A percentile compares a stretch with the other conserved stretches of the same genome.
These are phyloP conservation scores for Xenops minutus DNA, from an alignment of 2,797 vertebrate species.

Conservation along the genomic window DNA sequence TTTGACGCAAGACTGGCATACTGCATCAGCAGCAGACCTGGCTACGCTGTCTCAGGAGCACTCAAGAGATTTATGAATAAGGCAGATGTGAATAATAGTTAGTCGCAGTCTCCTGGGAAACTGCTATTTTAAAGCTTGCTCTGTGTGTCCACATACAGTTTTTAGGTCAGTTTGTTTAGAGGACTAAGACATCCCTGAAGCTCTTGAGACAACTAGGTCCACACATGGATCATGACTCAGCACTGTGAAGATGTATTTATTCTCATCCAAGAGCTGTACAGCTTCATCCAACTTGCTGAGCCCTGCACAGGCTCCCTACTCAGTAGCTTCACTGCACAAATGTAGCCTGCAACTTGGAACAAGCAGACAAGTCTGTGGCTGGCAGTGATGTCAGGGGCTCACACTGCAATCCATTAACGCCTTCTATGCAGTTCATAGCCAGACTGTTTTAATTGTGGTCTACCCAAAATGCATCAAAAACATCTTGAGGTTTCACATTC, in stretches of 20 bases:
- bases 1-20: accelerated
- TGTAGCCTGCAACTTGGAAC: neutral
- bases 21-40: neutral
- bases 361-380: neutral
- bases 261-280: neutral
- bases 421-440: neutral
- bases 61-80: neutral
- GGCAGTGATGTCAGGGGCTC: neutral
- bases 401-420: accelerated
- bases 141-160: neutral
- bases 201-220: neutral
- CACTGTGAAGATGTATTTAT: neutral
- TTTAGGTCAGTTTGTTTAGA: neutral
- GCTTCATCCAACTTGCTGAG: neutral
- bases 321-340: neutral
- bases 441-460: accelerated
- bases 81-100: neutral
- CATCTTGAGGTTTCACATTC: neutral
- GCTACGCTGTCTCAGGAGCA: accelerated
- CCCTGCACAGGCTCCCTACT: neutral
- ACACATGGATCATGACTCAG: accelerated
- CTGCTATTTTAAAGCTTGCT: neutral
- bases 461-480: neutral
- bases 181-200: neutral
- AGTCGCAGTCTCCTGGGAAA: neutral